Evolutionary conservation across 2,888 invertebrate genomes (phyloP).

Genomic region (Chesias legatella): DNA sequence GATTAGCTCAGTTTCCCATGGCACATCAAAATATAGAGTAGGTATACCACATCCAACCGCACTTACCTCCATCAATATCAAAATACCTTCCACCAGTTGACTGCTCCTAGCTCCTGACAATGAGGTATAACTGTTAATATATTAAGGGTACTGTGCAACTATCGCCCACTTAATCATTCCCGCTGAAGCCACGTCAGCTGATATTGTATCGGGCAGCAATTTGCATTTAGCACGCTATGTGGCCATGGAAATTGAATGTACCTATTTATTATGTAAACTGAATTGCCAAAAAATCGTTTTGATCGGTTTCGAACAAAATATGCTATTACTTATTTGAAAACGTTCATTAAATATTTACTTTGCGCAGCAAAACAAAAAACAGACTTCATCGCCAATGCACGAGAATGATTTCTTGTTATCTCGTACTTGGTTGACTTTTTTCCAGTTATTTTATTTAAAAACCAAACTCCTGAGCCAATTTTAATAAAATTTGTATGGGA

Average conservation of each 20-base stretch:
- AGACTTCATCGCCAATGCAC: no score
- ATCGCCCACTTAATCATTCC: conserved; percentile 59
- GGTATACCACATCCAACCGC: neutral
- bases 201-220: conserved; percentile 42
- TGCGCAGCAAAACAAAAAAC: no score
- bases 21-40: no score
- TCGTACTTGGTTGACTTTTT: no score
- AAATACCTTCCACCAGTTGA: conserved; percentile 15
- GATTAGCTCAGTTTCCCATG: no score
- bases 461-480: no score
- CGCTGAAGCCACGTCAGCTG: conserved; percentile 53
- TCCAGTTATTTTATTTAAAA: no score
- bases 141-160: conserved; percentile 53
- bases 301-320: conserved; percentile 12
- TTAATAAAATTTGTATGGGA: no score
- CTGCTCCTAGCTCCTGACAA: conserved; percentile 12
- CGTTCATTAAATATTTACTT: no score
- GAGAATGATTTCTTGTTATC: no score
- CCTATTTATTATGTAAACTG: conserved; percentile 33
- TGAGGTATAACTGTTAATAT: conserved; percentile 55
- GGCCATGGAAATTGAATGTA: conserved; percentile 35
- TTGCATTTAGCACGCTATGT: conserved; percentile 34
- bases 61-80: conserved; percentile 2
- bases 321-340: neutral
- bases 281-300: conserved; percentile 24